Conservation (phyloP, 2,797 vertebrate genomes). For the Yasuhikotakia modesta region DNA sequence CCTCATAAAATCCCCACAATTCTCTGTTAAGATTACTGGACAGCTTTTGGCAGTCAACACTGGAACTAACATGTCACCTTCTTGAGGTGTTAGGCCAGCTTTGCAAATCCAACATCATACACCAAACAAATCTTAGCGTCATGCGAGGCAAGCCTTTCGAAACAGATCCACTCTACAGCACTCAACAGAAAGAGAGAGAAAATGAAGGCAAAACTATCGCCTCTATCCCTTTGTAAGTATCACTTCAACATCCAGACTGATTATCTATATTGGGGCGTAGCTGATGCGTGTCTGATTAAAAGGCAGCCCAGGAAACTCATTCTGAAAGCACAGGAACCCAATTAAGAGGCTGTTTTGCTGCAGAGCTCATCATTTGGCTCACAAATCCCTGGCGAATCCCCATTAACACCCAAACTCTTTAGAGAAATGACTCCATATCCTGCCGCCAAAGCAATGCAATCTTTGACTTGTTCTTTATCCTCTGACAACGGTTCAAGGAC, state of each 20-base stretch:
- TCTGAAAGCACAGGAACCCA: slow-evolving; percentile 46
- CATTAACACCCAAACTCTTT: slow-evolving; percentile 30
- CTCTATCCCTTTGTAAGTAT: slow-evolving; percentile 20
- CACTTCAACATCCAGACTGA: slow-evolving; percentile 32
- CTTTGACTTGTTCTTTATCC: neutral
- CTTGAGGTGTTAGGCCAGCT: slow-evolving; percentile 7
- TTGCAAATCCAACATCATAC: slow-evolving; percentile 23
- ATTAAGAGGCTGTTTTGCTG: slow-evolving; percentile 51
- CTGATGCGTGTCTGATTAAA: slow-evolving; percentile 45
- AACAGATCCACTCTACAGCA: slow-evolving; percentile 13
- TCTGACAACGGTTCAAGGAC: slow-evolving; percentile 23
- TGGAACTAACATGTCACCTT: slow-evolving; percentile 9
- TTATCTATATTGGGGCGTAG: slow-evolving; percentile 35
- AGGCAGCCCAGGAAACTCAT: slow-evolving; percentile 46
- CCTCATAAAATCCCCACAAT: neutral
- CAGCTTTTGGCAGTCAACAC: slow-evolving; percentile 30
- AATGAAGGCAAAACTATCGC: slow-evolving; percentile 16
- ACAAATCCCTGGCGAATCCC: slow-evolving; percentile 38
- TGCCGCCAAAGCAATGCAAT: slow-evolving; percentile 39
- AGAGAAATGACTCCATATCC: slow-evolving; percentile 31
- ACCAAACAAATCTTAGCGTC: neutral
- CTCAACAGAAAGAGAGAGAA: neutral
- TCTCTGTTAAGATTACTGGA: neutral
- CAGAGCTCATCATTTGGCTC: slow-evolving; percentile 34
- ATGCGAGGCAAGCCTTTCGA: neutral